Conservation (phyloP, 23 tunicate species). For the Phallusia fumigata region DNA sequence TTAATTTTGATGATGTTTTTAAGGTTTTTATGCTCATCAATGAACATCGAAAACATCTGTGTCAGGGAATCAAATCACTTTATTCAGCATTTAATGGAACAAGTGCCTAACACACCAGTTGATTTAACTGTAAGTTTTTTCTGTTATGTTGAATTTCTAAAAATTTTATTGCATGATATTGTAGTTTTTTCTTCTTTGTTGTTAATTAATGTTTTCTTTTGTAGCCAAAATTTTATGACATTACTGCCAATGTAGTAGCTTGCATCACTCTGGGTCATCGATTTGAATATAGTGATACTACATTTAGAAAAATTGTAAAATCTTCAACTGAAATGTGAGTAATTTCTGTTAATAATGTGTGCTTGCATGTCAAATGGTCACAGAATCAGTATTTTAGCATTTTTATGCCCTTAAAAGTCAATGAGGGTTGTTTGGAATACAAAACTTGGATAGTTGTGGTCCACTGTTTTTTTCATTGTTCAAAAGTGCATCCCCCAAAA, state of each 20-base stretch:
- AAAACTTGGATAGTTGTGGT: too few relatives aligned
- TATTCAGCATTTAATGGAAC: not conserved
- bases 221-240: not conserved
- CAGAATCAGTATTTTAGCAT: too few relatives aligned
- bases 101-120: not conserved
- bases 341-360: too few relatives aligned
- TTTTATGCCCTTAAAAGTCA: too few relatives aligned
- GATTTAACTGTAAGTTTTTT: not conserved
- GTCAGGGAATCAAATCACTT: not conserved
- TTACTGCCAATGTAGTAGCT: not conserved
- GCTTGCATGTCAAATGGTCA: too few relatives aligned
- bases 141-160: too few relatives aligned
- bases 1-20: too few relatives aligned
- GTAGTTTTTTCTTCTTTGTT: too few relatives aligned
- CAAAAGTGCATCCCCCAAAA: too few relatives aligned
- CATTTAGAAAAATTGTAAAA: not conserved
- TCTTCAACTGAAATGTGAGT: not conserved
- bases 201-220: not conserved
- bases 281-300: not conserved
- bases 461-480: too few relatives aligned
- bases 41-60: not conserved
- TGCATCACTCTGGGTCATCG: not conserved
- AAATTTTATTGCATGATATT: too few relatives aligned
- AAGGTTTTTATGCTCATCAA: not conserved
- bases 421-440: too few relatives aligned